Conservation (phyloP, 2,113 vertebrate species). For the Cariama cristata region DNA sequence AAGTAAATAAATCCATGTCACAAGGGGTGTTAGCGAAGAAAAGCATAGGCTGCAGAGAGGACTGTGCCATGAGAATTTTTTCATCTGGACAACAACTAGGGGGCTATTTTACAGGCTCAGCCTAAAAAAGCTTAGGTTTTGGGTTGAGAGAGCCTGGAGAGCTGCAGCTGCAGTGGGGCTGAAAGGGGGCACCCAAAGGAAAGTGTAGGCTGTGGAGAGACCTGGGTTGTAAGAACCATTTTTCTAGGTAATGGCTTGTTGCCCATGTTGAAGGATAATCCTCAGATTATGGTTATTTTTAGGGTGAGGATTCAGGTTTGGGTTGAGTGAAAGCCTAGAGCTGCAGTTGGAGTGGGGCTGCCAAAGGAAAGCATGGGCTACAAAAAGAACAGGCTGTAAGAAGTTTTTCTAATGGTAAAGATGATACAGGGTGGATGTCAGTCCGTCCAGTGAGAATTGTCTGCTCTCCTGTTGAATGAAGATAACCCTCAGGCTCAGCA, state of each 20-base stretch:
- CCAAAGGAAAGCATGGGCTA: not conserved
- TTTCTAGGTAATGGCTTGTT: not conserved
- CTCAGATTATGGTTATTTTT: conserved; percentile 37
- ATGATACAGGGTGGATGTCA: not conserved
- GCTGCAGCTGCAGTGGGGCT: not conserved
- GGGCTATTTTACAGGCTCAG: not conserved
- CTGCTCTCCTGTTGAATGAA: not conserved
- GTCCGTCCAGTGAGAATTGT: not conserved
- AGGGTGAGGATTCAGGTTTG: conserved; percentile 12
- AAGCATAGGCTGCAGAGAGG: not conserved
- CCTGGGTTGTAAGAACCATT: not conserved
- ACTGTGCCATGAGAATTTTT: not conserved
- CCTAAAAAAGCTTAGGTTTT: not conserved
- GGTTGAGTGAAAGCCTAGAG: not conserved
- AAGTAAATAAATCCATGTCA: not conserved
- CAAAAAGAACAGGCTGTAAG: not conserved
- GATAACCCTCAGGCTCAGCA: not conserved
- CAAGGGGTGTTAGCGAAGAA: not conserved
- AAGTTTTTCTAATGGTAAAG: not conserved
- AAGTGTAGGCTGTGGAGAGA: not conserved
- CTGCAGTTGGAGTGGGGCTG: not conserved
- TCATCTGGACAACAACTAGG: not conserved
- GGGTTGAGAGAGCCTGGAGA: not conserved
- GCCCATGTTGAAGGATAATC: not conserved
- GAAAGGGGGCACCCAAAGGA: not conserved